Percentiles rank a stretch among this genome's conserved stretches.
phyloP scores from a whole-genome alignment of 2,797 vertebrate genomes.

The Cynodonichthys magdalenae region DNA sequence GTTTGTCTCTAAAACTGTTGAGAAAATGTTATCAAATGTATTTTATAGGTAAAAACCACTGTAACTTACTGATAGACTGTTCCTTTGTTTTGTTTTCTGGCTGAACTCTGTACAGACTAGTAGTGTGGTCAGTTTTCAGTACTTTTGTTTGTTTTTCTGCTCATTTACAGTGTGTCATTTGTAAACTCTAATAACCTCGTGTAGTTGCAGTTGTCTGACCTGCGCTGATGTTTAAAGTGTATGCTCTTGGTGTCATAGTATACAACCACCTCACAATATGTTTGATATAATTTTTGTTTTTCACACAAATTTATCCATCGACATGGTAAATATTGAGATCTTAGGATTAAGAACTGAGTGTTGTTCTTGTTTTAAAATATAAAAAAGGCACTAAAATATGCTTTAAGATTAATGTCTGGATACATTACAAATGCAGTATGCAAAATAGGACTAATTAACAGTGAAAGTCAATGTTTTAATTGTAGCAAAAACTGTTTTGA shows the following conservation, averaged over 20 bases:
- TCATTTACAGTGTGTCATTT: constrained; percentile 61
- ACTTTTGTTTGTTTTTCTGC: constrained; percentile 41
- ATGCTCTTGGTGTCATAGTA: constrained; percentile 23
- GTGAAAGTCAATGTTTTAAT: constrained; percentile 84
- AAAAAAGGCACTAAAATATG: constrained; percentile 39
- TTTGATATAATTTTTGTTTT: neutral
- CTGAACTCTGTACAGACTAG: constrained; percentile 42
- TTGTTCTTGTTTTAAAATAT: constrained; percentile 73
- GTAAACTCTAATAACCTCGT: constrained; percentile 44
- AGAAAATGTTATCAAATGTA: constrained; percentile 34
- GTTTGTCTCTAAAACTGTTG: constrained; percentile 43
- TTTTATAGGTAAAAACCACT: constrained; percentile 24
- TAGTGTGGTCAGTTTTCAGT: constrained; percentile 5
- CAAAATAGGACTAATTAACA: constrained; percentile 82
- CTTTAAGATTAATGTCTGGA: constrained; percentile 54
- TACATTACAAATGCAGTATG: constrained; percentile 9
- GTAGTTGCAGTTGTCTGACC: constrained; percentile 40
- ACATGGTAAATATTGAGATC: constrained; percentile 38
- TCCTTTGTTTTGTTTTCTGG: constrained; percentile 32
- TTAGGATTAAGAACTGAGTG: constrained; percentile 84
- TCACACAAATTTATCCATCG: neutral
- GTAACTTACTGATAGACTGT: constrained; percentile 31
- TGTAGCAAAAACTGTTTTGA: constrained; percentile 68
- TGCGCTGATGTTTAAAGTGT: constrained; percentile 42
- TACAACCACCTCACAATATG: constrained; percentile 21